phyloP scores from a whole-genome alignment of 2,888 invertebrate genomes.

The Acanthosepion esculentum region DNA sequence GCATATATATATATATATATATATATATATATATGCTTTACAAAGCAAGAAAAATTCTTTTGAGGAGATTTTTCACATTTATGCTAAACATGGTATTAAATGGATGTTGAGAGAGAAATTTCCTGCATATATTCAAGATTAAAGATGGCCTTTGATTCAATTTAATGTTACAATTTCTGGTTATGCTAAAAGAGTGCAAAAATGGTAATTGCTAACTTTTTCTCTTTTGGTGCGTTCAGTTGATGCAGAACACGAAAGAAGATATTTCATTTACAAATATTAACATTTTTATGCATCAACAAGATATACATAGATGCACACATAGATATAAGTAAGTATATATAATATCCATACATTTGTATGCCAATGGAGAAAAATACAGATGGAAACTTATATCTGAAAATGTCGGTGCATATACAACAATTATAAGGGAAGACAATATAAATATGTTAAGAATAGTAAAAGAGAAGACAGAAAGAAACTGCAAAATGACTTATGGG shows the following conservation, averaged over 20 bases:
- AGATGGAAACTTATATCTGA: background rate
- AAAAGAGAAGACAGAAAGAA: too few relatives aligned
- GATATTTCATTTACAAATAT: background rate
- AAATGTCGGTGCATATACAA: background rate
- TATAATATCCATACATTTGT: background rate
- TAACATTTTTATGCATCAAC: background rate
- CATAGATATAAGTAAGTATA: background rate
- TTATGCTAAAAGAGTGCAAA: background rate
- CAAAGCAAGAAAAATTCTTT: background rate
- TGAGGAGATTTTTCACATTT: background rate
- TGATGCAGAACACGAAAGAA: background rate
- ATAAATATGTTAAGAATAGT: too few relatives aligned
- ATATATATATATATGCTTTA: background rate
- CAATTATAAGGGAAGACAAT: too few relatives aligned
- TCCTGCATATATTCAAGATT: constrained; percentile 33
- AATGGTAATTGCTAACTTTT: constrained; percentile 23
- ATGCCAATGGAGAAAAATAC: background rate
- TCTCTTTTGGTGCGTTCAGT: background rate
- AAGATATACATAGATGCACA: background rate
- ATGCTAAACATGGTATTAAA: background rate
- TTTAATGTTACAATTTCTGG: background rate
- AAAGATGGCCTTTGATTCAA: constrained; percentile 33
- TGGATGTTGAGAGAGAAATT: constrained; percentile 4
- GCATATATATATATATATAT: background rate
- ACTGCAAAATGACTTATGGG: too few relatives aligned